Evolutionary conservation across 2,888 invertebrate genomes (phyloP), one percentile per base, ranked within the genome.

Genomic region (Deilephila porcellus): DNA sequence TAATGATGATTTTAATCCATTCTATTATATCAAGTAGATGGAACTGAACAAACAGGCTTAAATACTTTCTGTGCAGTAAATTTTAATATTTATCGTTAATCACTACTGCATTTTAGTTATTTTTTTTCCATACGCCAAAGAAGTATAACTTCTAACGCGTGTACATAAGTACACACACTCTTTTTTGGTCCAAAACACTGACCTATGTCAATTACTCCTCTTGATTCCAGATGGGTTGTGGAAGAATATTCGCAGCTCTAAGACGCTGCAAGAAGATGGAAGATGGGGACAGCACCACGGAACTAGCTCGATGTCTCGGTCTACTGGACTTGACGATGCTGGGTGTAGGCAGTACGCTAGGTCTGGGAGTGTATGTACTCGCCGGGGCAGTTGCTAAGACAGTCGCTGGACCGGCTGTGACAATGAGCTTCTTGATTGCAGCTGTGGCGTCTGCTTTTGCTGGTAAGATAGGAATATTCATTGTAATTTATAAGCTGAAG

Each of bases 281-380:
- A 3, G 93, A 93, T 19, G 91, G 90, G 0, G 84, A 91, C 74
- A 91, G 82, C 0, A 83, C 87, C 0, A 93, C 95, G 1, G 91
- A 91, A 74, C 88, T 96, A 77, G 90, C 94, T 0, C 87, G 99
- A 73, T 98, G 98, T 72, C 95, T 99, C 62, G 97, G 96, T 3
- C 95, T 98, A 0, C 82, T 98, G 52, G 99, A 99, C 91, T 95
- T 99, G 71, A 98, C 98, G 0, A 97, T 98, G 0, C 93, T 99
- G 45, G 99, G 97, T 0, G 97, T 98, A 56, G 98, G 98, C 76
- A 97, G 97, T 77, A 98, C 98, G 0, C 96, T 99, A 19, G 99
- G 99, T 0, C 95, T 99, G 52, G 99, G 99, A 0, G 98, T 99
- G 19, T 99, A 99, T 89, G 98, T 99, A 70, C 94, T 99, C 76